Base-by-base conservation (phyloP, 2,797 vertebrate genomes). In the Meda fulgida region DNA sequence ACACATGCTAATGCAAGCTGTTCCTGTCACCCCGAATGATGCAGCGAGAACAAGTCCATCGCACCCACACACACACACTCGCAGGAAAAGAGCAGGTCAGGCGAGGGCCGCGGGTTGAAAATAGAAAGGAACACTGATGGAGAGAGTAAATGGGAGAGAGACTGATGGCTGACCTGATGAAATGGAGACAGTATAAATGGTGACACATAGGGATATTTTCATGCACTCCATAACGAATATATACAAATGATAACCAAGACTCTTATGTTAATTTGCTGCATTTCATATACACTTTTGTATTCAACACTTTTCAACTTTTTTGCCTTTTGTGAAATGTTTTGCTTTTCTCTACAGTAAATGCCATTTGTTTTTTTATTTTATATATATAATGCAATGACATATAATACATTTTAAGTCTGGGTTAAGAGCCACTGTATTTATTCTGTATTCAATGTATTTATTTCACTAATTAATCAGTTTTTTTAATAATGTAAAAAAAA, bases 1-100 rank as follows among this genome's bases (percentile, higher is more conserved):
- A 67, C 31, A 55, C 82, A 84, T 36, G 21, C 63, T 65, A 66
- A 78, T 78, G 48, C 75, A 84, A 84, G 72, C 81, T 84, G 81
- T 84, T 77, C 34, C 18, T 40, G 71, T 84, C 81, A 69, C 46
- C 46, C 43, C 60, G 69, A 38, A 83, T 77, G 72, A 77, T 77
- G 72, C 81, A 29, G 72, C 10, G 8, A 84, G 34, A 77, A 23
- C 34, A 66, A 53, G 81, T 77, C 51, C 55, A 78, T 58, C 5
- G 29, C 69, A 53, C 82, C 21, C 69, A 48, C 70, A 65, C 63
- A 71, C 72, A 63, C 29, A 77, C 51, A 63, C 29, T 51, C 1
- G 1, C 77, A 21, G 38, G 16, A 40, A 78, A 63, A 78, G 77
- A 26, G 1, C 38, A 46, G 77, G 77, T 78, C 77, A 78, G 77